These are phyloP conservation scores for Phenganax marumi DNA, from an alignment of 92 coral and sea anemone species.

Conservation along the genomic window DNA sequence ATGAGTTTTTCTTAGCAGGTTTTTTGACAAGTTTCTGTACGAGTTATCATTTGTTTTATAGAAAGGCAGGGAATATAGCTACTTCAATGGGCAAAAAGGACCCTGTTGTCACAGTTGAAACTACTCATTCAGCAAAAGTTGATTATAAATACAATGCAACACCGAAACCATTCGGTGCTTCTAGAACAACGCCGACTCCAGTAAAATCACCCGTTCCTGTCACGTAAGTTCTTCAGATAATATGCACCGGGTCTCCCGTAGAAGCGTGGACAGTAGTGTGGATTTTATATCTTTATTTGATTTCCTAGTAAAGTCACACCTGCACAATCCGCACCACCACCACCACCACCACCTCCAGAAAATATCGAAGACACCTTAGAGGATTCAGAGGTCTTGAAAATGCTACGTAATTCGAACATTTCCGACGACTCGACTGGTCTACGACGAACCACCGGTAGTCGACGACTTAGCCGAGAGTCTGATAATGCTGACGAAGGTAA, in stretches of 20 bases:
- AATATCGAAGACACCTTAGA: slow-evolving; percentile 33
- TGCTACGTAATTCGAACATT: slow-evolving; percentile 31
- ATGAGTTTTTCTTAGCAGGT: too few species aligned
- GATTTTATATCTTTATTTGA: background rate
- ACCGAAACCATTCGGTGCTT: slow-evolving; percentile 26
- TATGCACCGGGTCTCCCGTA: too few species aligned
- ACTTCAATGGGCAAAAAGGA: slow-evolving; percentile 45
- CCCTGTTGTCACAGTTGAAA: slow-evolving; percentile 37
- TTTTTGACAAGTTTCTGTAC: background rate
- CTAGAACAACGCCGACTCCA: slow-evolving; percentile 42
- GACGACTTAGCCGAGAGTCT: slow-evolving; percentile 7
- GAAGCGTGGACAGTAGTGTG: too few species aligned
- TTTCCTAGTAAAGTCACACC: background rate
- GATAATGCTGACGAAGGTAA: slow-evolving; percentile 14
- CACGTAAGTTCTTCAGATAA: slow-evolving; percentile 1
- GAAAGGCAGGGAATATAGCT: slow-evolving; percentile 36
- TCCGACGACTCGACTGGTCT: slow-evolving; percentile 36
- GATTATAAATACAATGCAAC: slow-evolving; percentile 33
- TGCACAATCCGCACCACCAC: too few species aligned
- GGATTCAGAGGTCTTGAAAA: slow-evolving; percentile 37
- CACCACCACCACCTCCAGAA: slow-evolving; percentile 21
- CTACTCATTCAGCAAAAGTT: slow-evolving; percentile 32
- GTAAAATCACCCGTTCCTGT: slow-evolving; percentile 15
- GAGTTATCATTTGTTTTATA: background rate
- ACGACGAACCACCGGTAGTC: slow-evolving; percentile 24